A percentile compares a stretch with the other conserved stretches of the same genome.
These are phyloP conservation scores for Sinocyclocheilus rhinocerous DNA, from an alignment of 2,113 vertebrate species.

Conservation along the genomic window DNA sequence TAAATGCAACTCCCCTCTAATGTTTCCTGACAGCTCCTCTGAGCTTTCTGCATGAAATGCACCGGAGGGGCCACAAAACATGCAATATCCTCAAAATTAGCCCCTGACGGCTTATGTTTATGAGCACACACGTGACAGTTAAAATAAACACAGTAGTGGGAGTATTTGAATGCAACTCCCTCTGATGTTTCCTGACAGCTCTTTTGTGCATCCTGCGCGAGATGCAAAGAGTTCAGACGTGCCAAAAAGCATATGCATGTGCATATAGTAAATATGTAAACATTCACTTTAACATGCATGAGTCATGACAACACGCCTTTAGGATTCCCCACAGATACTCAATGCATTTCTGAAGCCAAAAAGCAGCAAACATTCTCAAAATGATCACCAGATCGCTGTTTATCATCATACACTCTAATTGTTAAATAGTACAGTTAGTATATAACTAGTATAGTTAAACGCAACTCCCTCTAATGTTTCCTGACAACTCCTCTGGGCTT, in stretches of 20 bases:
- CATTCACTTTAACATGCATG: not conserved
- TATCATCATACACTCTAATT: not conserved
- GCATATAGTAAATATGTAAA: not conserved
- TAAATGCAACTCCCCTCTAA: constrained; percentile 4
- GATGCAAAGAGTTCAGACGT: not conserved
- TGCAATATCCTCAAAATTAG: not conserved
- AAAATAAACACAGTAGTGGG: not conserved
- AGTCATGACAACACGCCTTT: not conserved
- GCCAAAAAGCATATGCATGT: not conserved
- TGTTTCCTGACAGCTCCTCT: not conserved
- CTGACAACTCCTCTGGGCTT: not conserved
- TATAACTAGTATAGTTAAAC: not conserved
- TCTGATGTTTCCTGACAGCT: not conserved
- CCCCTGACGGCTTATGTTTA: not conserved
- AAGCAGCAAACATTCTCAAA: not conserved
- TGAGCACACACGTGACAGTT: not conserved
- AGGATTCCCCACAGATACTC: not conserved
- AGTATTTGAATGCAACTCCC: not conserved
- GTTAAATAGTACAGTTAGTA: not conserved
- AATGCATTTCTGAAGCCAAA: not conserved
- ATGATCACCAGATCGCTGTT: not conserved
- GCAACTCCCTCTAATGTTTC: not conserved
- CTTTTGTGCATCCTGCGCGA: not conserved
- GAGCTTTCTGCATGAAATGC: constrained; percentile 1
- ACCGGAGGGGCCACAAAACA: not conserved